These are phyloP conservation scores for Agrochola lota DNA, from an alignment of 2,888 invertebrate species.

Conservation along the genomic window DNA sequence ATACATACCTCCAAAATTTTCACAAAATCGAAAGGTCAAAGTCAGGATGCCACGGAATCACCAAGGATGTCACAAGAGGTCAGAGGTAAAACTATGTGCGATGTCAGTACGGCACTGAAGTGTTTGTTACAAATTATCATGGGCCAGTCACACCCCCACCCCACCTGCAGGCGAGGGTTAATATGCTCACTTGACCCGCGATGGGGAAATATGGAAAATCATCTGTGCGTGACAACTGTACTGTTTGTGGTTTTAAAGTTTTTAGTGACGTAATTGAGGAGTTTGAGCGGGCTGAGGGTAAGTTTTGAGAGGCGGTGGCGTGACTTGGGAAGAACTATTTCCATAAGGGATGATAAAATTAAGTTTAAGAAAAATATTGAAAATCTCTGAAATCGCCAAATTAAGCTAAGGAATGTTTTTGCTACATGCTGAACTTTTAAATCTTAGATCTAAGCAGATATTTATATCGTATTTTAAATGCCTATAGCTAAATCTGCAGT, in stretches of 20 bases:
- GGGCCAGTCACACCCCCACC: slow-evolving; percentile 80
- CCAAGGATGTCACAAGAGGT: slow-evolving; percentile 76
- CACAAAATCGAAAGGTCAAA: slow-evolving; percentile 28
- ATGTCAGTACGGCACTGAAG: slow-evolving; percentile 83
- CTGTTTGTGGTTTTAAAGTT: slow-evolving; percentile 63
- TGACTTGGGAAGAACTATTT: not conserved
- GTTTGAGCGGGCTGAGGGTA: not conserved
- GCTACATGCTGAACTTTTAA: not conserved
- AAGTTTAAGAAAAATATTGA: not conserved
- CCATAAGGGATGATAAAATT: not conserved
- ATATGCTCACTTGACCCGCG: slow-evolving; percentile 86
- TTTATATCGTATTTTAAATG: no score
- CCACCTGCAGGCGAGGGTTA: slow-evolving; percentile 85
- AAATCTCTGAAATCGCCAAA: not conserved
- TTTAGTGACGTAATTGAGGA: slow-evolving; percentile 46
- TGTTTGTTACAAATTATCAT: slow-evolving; percentile 86
- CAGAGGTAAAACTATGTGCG: slow-evolving; percentile 85
- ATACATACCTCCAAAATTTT: slow-evolving; percentile 44
- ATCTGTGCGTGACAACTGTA: slow-evolving; percentile 82
- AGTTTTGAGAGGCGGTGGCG: not conserved
- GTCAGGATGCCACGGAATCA: slow-evolving; percentile 58
- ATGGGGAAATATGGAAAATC: slow-evolving; percentile 78
- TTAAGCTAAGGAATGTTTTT: not conserved
- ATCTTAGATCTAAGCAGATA: no score
- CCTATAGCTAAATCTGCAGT: not conserved